These are phyloP conservation scores for Yponomeuta cagnagella DNA, from an alignment of 2,888 invertebrate genomes.

Conservation along the genomic window DNA sequence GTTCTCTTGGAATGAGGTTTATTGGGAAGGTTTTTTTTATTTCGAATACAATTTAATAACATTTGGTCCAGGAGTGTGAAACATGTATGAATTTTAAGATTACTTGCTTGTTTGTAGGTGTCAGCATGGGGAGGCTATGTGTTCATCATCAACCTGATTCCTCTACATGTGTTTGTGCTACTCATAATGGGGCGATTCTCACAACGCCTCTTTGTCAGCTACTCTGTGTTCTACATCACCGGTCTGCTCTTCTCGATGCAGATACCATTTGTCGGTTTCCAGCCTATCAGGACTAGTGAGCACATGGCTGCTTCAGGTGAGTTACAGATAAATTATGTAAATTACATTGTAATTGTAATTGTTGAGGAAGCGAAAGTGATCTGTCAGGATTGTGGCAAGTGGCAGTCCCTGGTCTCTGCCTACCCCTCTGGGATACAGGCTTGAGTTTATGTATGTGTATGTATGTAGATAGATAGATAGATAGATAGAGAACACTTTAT, in stretches of 20 bases:
- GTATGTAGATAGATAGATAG: too few relatives aligned
- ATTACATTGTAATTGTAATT: not conserved
- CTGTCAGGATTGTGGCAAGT: too few relatives aligned
- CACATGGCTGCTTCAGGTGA: constrained; percentile 98
- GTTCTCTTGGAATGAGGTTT: too few relatives aligned
- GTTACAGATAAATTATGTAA: constrained; percentile 13
- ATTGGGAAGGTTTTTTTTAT: not conserved
- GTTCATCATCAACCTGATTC: constrained; percentile 99
- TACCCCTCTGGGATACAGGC: too few relatives aligned
- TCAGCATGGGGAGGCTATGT: constrained; percentile 99
- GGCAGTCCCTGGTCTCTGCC: too few relatives aligned
- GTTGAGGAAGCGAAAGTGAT: too few relatives aligned
- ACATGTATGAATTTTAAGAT: not conserved
- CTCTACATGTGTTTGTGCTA: constrained; percentile 96
- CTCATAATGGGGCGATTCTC: constrained; percentile 97
- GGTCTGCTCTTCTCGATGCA: constrained; percentile 98
- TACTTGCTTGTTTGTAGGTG: constrained; percentile 71
- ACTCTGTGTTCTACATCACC: constrained; percentile 97
- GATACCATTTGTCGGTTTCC: constrained; percentile 96
- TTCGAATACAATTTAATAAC: not conserved
- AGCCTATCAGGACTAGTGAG: constrained; percentile 98
- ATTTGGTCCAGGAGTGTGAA: not conserved
- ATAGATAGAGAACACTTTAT: too few relatives aligned
- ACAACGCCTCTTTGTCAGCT: constrained; percentile 93
- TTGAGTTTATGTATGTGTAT: too few relatives aligned